phyloP scores from a whole-genome alignment of 2,113 vertebrate genomes.

The Eclectus roratus region DNA sequence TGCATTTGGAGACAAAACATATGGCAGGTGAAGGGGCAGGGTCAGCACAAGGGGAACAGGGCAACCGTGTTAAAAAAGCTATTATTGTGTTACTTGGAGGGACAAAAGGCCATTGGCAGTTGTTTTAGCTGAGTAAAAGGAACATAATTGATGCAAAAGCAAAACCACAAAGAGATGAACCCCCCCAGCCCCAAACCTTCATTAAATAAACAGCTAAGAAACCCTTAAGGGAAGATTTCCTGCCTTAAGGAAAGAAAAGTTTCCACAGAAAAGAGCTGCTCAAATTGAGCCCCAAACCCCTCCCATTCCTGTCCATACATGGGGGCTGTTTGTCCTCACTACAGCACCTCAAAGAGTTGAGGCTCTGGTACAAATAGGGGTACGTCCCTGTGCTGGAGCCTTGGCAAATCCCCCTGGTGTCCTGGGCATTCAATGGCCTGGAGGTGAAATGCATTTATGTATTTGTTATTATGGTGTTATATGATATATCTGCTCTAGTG shows the following conservation, averaged over 20 bases:
- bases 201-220: background rate
- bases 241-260: background rate
- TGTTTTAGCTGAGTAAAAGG: background rate
- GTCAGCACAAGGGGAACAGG: background rate
- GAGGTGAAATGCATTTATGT: background rate
- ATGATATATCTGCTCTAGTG: background rate
- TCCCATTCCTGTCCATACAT: background rate
- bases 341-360: background rate
- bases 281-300: background rate
- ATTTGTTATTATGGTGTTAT: background rate
- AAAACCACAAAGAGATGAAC: background rate
- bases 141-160: background rate
- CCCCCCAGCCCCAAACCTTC: accelerated
- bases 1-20: background rate
- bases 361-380: background rate
- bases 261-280: background rate
- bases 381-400: background rate
- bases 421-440: background rate
- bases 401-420: background rate
- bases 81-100: background rate
- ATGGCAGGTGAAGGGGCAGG: background rate
- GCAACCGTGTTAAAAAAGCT: background rate
- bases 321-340: background rate
- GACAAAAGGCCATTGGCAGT: accelerated
- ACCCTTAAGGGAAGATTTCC: background rate